These are phyloP conservation scores for Leptestheria dahalacensis DNA, from an alignment of 1,140 invertebrate species.

Conservation along the genomic window DNA sequence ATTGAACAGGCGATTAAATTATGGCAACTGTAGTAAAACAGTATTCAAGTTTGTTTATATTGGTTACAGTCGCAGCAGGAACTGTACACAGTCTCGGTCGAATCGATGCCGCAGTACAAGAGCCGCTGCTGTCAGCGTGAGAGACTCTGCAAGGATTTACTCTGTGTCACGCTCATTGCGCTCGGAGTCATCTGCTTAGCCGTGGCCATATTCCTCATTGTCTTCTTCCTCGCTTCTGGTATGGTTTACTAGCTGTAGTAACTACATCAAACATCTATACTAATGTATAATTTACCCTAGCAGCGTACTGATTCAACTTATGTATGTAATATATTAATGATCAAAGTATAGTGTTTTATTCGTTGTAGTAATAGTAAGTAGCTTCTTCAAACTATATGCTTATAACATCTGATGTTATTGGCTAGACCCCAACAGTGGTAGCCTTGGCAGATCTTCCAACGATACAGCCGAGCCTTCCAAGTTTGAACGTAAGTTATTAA, in stretches of 20 bases:
- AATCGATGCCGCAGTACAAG: conserved; percentile 2
- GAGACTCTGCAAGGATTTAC: conserved; percentile 2
- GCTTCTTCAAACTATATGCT: too few relatives aligned
- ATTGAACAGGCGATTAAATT: too few relatives aligned
- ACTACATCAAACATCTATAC: too few relatives aligned
- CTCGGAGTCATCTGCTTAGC: conserved; percentile 5
- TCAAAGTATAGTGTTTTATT: too few relatives aligned
- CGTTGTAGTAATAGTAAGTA: too few relatives aligned
- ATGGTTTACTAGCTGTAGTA: too few relatives aligned
- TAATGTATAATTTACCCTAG: too few relatives aligned
- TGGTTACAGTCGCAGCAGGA: neutral
- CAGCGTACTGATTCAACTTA: too few relatives aligned
- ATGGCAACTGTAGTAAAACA: too few relatives aligned
- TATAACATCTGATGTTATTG: neutral
- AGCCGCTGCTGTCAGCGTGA: neutral
- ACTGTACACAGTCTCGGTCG: conserved; percentile 6
- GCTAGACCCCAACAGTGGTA: neutral
- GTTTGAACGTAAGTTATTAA: neutral
- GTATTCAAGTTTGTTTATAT: neutral
- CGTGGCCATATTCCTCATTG: conserved; percentile 9
- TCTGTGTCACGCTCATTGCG: conserved; percentile 1
- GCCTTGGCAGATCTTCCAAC: neutral
- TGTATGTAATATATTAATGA: too few relatives aligned
- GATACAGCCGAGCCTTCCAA: neutral
- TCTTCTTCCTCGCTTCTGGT: conserved; percentile 4